These are phyloP conservation scores for Siderastrea siderea DNA, from an alignment of 92 coral and sea anemone genomes.

Conservation along the genomic window DNA sequence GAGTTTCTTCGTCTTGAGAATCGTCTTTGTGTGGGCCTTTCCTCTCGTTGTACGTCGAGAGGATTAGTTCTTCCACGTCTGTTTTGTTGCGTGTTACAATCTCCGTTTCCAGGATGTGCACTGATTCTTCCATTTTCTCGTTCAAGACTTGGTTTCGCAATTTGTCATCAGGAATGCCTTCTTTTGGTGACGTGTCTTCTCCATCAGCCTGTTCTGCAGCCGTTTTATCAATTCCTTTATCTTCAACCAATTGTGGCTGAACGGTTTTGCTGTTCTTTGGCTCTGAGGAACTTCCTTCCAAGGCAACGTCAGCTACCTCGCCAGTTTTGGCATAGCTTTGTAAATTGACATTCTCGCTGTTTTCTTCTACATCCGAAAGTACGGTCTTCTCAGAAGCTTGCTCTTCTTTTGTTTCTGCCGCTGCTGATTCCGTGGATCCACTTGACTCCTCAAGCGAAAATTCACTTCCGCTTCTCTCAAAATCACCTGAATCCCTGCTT, in stretches of 20 bases:
- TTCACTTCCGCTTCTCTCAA: constrained; percentile 11
- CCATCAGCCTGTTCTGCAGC: background rate
- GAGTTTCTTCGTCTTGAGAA: constrained; percentile 3
- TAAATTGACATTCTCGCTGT: background rate
- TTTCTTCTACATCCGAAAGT: background rate
- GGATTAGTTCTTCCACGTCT: background rate
- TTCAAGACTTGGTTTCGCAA: background rate
- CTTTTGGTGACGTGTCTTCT: constrained; percentile 1
- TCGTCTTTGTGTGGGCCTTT: constrained; percentile 3
- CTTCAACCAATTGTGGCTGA: background rate
- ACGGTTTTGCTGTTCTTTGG: background rate
- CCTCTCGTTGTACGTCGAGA: constrained; percentile 3
- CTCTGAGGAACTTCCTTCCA: background rate
- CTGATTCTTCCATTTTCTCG: background rate
- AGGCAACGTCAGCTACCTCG: background rate
- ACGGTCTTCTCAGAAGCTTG: background rate
- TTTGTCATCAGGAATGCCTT: background rate
- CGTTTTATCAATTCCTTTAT: background rate
- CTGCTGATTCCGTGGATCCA: background rate
- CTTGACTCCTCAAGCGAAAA: constrained; percentile 12
- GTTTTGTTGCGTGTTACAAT: background rate
- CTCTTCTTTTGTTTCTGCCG: background rate
- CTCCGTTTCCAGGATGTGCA: background rate
- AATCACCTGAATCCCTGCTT: constrained; percentile 26
- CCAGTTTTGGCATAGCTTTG: background rate